Percentiles rank a stretch among this genome's conserved stretches.
phyloP scores from a whole-genome alignment of 2,113 vertebrate species.

The Dinomys branickii region DNA sequence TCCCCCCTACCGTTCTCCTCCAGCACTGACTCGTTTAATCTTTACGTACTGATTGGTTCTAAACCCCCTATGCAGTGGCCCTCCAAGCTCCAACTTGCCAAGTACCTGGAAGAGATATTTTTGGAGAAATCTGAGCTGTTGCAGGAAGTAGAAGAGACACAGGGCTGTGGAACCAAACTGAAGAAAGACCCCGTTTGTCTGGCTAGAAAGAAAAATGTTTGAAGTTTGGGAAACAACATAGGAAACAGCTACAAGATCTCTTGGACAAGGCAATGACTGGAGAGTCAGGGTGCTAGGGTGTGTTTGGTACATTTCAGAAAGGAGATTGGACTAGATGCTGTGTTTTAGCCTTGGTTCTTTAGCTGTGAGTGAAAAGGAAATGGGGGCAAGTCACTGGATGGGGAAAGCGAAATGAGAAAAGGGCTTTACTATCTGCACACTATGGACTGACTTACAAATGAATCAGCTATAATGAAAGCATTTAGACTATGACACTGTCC shows the following conservation, averaged over 20 bases:
- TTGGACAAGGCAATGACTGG: conserved; percentile 26
- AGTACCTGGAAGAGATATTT: conserved; percentile 57
- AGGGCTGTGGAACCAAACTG: conserved; percentile 54
- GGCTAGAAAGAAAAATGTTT: conserved; percentile 37
- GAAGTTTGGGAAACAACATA: conserved; percentile 45
- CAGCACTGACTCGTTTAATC: conserved; percentile 59
- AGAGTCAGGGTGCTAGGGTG: conserved; percentile 57
- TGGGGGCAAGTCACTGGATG: neutral
- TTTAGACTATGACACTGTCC: neutral
- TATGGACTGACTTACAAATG: neutral
- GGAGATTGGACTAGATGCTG: conserved; percentile 39
- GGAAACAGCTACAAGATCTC: conserved; percentile 59
- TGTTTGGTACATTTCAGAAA: conserved; percentile 55
- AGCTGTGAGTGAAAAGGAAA: conserved; percentile 41
- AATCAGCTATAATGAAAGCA: neutral
- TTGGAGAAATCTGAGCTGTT: conserved; percentile 70
- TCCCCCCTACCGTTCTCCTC: neutral
- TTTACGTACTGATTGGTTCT: conserved; percentile 53
- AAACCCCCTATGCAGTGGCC: conserved; percentile 36
- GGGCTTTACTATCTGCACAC: neutral
- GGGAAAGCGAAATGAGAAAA: conserved; percentile 24
- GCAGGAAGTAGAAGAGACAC: conserved; percentile 69
- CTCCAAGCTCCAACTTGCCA: conserved; percentile 58
- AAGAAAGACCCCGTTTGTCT: conserved; percentile 54
- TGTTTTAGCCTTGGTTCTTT: conserved; percentile 51